Base-by-base conservation (phyloP, 2,888 invertebrate species). In the Candidula unifasciata region DNA sequence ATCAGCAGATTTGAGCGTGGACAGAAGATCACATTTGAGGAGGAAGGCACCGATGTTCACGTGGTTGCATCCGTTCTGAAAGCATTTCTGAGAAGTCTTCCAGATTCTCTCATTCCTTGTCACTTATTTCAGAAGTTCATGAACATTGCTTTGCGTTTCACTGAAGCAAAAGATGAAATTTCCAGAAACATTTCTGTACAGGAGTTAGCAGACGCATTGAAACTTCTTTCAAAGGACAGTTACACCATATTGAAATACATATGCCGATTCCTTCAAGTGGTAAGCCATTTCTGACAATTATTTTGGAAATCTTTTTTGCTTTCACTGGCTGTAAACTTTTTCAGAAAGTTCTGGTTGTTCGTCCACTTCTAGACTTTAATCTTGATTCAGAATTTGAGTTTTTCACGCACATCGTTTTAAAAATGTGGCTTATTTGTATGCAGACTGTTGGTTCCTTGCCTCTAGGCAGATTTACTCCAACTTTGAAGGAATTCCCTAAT, bases 21-120 rank as follows among this genome's bases (percentile, higher is more conserved):
- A 1, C 89, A 90, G 64, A 86, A 79, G 27, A 88, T 91, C 8
- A 83, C 82, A 6, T 89, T 92, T 68, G 87, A 89, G 69, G 82
- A 85, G 35, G 87, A 88, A 13, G 88, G 89, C 5, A 86, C 89
- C 24, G 93, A 93, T 87, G 89, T 92, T 13, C 93, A 93, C 87
- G 92, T 93, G 24, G 92, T 92, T 3, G 92, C 93, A 0, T 93
- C 94, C 0, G 86, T 94, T 64, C 88, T 94, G 44, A 94, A 94
- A 87, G 88, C 90, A 77, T 94, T 92, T 88, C 89, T 94, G 13
- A 88, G 93, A 35, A 93, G 93, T 78, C 90, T 94, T 13, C 93
- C 94, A 24, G 92, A 92, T 74, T 92, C 93, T 37, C 88, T 94
- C 73, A 91, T 94, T 73, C 93, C 94, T 0, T 89, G 89, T 78